These are phyloP conservation scores for Polydrusus pterygomalis DNA, from an alignment of 2,888 invertebrate genomes.

Conservation along the genomic window DNA sequence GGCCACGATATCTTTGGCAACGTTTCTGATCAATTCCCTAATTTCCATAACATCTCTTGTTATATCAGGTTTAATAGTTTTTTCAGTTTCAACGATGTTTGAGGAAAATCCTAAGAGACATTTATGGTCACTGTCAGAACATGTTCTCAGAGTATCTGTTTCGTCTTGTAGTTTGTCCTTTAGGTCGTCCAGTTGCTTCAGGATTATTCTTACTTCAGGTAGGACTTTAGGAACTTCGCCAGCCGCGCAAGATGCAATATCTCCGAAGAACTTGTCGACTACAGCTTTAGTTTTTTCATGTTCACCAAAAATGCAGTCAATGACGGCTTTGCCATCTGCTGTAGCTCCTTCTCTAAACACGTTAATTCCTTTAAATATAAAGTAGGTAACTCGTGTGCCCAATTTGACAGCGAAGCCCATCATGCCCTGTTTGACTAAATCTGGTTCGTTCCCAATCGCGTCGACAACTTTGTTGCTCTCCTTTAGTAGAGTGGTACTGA, in stretches of 20 bases:
- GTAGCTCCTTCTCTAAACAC: background rate
- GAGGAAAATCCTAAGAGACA: background rate
- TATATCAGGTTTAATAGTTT: background rate
- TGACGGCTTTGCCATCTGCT: background rate
- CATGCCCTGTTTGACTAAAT: background rate
- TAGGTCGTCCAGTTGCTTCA: background rate
- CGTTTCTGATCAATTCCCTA: background rate
- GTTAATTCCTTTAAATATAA: background rate
- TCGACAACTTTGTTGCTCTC: constrained; percentile 5
- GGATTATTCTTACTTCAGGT: background rate
- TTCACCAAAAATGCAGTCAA: background rate
- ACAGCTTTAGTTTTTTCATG: background rate
- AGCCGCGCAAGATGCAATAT: constrained; percentile 4
- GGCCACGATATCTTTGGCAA: background rate
- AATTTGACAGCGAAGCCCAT: background rate
- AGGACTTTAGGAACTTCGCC: background rate
- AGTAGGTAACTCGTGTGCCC: background rate
- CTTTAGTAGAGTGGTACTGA: background rate
- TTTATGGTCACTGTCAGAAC: background rate
- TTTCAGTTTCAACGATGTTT: background rate
- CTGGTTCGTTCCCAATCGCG: background rate
- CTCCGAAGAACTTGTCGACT: background rate
- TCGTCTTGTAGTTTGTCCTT: background rate
- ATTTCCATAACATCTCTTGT: background rate
- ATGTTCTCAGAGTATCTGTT: background rate